phyloP scores from a whole-genome alignment of 2,113 vertebrate species.

The Dendrocopos noguchii region DNA sequence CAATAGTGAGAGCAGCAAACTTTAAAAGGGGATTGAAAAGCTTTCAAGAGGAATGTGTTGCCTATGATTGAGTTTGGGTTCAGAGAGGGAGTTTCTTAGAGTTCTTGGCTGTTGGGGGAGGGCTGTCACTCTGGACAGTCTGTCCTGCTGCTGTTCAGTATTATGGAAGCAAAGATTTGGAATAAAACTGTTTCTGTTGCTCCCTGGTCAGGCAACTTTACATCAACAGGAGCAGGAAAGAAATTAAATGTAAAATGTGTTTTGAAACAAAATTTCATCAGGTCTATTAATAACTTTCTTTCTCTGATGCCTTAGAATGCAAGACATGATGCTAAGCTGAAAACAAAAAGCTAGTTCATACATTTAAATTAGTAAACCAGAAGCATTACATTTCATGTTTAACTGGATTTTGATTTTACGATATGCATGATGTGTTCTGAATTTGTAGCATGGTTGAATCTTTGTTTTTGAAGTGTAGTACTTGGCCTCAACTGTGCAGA shows the following conservation, averaged over 20 bases:
- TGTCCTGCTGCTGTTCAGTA: neutral
- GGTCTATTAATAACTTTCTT: neutral
- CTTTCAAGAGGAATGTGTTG: neutral
- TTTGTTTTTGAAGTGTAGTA: neutral
- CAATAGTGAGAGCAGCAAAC: neutral
- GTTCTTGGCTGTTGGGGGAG: neutral
- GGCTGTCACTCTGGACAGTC: neutral
- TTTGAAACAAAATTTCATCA: neutral
- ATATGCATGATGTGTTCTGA: neutral
- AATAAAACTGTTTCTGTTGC: neutral
- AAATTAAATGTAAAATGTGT: neutral
- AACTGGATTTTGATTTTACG: neutral
- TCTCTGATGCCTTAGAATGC: neutral
- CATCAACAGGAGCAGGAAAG: neutral
- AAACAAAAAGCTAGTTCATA: neutral
- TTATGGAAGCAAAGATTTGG: neutral
- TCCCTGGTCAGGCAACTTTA: neutral
- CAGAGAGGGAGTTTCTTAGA: neutral
- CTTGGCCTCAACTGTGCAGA: neutral
- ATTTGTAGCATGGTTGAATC: neutral
- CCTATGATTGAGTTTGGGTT: neutral
- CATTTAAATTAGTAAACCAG: neutral
- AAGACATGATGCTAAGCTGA: neutral
- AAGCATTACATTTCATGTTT: neutral
- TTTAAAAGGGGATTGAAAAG: neutral